Evolutionary conservation across 1,140 invertebrate genomes (phyloP), one percentile per base, ranked within the genome.

Genomic region (Teleopsis dalmanni): DNA sequence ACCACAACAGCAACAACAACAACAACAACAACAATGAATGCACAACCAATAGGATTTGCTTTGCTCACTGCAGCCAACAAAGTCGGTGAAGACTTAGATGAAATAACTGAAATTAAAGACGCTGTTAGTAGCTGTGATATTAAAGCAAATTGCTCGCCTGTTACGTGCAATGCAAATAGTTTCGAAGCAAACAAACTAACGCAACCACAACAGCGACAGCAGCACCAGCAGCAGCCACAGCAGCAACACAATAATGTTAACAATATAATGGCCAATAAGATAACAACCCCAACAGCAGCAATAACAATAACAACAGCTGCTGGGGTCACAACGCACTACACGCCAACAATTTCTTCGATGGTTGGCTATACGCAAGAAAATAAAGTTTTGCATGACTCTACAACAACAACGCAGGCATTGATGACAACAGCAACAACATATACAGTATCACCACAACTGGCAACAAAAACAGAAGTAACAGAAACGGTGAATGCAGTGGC

Each of bases 1-100:
- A 38, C 47, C 31, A 29, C 33, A 29, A 46, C 50, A 47, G 3
- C 22, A 40, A 45, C 3, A 34, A 34, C 18, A 34, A 10, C 43
- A 19, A 26, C 23, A 26, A 6, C 21, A 26, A 23, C 23, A 41
- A 16, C 21, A 27, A 29, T 38, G 37, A n/a, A 3, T 43, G 27
- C 25, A 22, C 6, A 13, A 19, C 16, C 26, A 29, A 18, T 14
- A 9, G 7, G 11, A n/a, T 25, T n/a, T 6, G 13, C 25, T 10
- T 25, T 9, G 14, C n/a, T 19, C 22, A 18, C 21, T 19, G 41
- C 41, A 43, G 11, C 16, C 41, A 25, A 42, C 25, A 18, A 22
- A 42, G 40, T 25, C 16, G 26, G n/a, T n/a, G n/a, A 31, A 16
- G n/a, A 19, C 18, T 18, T 6, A 6, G 16, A 10, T 9, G 9